Base-by-base conservation (phyloP, 2,113 vertebrate genomes). In the Brachyhypopomus occidentalis region DNA sequence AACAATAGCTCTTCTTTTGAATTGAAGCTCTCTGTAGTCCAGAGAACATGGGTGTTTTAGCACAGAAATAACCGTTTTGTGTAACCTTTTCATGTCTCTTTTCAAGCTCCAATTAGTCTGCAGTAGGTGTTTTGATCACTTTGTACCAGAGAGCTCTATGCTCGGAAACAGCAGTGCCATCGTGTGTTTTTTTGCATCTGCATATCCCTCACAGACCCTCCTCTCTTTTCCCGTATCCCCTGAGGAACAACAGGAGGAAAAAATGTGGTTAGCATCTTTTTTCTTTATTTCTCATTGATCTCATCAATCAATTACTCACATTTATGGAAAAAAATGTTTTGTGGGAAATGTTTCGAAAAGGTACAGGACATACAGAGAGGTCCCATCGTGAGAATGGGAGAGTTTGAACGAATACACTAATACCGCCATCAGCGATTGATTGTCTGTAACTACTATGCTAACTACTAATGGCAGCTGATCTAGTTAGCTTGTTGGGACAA, bases 221-320 rank as follows among this genome's bases (percentile, higher is more conserved):
- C 78, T 78, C 30, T 77, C 79, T 80, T 82, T 70, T 88, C 80
- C 87, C 34, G 82, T 69, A 59, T 89, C 87, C 89, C 87, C 85
- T 90, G 87, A 89, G 92, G 91, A 92, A 90, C 92, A 92, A 91
- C 92, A 95, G 94, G 93, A 94, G 91, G 94, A 94, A 90, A 94
- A 94, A 94, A 30, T 30, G 92, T 94, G 93, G 94, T 95, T 91
- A 94, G 93, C 91, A 90, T 91, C 87, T 60, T 62, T 91, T 91
- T 92, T 91, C 84, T 82, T 85, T 67, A 81, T 72, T 63, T 75
- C 78, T 90, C 79, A 80, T 74, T 79, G 77, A 82, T 82, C 85
- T 78, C 83, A 79, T 85, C 72, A 83, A 25, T 25, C 8, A 2
- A 8, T 36, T 22, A n/a, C 38, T 7, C 19, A 55, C 45, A 14